A percentile compares a stretch with the other conserved stretches of the same genome.
Conservation (phyloP, 2,888 invertebrate species). For the Crossocerus cetratus region DNA sequence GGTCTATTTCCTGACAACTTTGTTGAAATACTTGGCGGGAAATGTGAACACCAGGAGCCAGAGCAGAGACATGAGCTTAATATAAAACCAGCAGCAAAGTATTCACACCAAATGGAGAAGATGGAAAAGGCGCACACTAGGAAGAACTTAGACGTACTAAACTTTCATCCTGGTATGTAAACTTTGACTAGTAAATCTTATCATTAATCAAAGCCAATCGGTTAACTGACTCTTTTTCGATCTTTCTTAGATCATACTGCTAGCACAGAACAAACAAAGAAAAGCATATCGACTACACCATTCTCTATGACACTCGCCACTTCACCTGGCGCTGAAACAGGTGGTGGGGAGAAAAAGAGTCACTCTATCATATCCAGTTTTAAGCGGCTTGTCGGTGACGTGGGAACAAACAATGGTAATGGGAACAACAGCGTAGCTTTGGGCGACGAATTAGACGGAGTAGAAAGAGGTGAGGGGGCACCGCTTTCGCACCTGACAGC, state of each 20-base stretch:
- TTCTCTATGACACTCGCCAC: slow-evolving; percentile 56
- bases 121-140: slow-evolving; percentile 70
- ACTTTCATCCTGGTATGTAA: slow-evolving; percentile 61
- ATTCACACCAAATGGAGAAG: slow-evolving; percentile 62
- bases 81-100: slow-evolving; percentile 57
- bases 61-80: slow-evolving; percentile 64
- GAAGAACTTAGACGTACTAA: slow-evolving; percentile 69
- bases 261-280: slow-evolving; percentile 46
- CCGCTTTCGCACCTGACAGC: slow-evolving; percentile 78
- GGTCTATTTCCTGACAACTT: slow-evolving; percentile 99
- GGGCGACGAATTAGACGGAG: slow-evolving; percentile 77
- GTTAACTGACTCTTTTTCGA: neutral
- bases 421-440: slow-evolving; percentile 55
- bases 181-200: neutral
- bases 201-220: too few species aligned
- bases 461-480: slow-evolving; percentile 76
- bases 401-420: slow-evolving; percentile 54
- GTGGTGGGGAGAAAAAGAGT: slow-evolving; percentile 64
- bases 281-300: slow-evolving; percentile 51
- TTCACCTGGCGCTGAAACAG: slow-evolving; percentile 47
- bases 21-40: slow-evolving; percentile 83
- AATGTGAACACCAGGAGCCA: slow-evolving; percentile 57
- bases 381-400: slow-evolving; percentile 67
- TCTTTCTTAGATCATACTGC: slow-evolving; percentile 12
- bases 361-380: slow-evolving; percentile 66